Base-by-base conservation (phyloP, 2,888 invertebrate genomes). In the Andricus quercusramuli region DNA sequence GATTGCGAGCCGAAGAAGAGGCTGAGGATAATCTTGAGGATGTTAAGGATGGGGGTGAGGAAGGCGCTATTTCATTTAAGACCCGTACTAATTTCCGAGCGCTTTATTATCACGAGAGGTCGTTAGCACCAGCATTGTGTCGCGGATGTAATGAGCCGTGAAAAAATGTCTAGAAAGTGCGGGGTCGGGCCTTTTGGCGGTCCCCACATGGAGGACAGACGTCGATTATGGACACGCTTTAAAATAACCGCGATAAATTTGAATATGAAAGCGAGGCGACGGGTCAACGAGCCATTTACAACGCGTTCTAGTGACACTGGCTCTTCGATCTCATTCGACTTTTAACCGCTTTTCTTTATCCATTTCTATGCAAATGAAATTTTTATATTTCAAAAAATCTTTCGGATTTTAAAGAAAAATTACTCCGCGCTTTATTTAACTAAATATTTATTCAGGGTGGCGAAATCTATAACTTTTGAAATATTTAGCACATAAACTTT, bases 41-140 rank as follows among this genome's bases (percentile, higher is more conserved):
- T n/a, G n/a, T n/a, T 56, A n/a, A 56, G 8, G 56, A 56, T n/a
- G 59, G 22, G 51, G 20, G 51, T 29, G 51, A 56, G 70, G 32
- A 56, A 70, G n/a, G 51, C 70, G 32, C 56, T 56, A 74, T 74
- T 74, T 51, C 56, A 74, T 74, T 74, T n/a, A n/a, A 74, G 51
- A 74, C 51, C 51, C 51, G 70, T 74, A 74, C 70, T 74, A 56
- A 74, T 74, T 74, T 74, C 29, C 56, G 32, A 56, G 51, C 51
- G n/a, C 70, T 74, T 74, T 51, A 74, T 74, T 74, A 74, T 74
- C 25, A 77, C 80, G 79, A 80, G 79, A 80, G 84, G 81, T 83
- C 79, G 80, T 83, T 84, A 83, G 80, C 67, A 78, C 79, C 78
- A 64, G 82, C 82, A 82, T 84, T 84, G 84, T 84, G 80, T 77